Base-by-base conservation (phyloP, 1,140 invertebrate genomes). In the Vollenhovia emeryi region DNA sequence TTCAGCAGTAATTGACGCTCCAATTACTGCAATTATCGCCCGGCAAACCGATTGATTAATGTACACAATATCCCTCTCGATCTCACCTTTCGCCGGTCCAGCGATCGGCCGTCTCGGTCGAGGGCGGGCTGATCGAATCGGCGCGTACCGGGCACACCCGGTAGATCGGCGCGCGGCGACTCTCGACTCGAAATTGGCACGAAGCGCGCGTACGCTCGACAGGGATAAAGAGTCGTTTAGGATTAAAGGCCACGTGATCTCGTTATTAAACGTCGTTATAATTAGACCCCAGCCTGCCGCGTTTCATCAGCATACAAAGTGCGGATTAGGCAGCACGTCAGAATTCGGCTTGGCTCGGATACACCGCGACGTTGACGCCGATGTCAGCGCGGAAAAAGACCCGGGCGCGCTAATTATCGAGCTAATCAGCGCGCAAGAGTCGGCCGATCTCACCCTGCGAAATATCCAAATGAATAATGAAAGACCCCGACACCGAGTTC, bases 41-140 rank as follows among this genome's bases (percentile, higher is more conserved):
- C 15, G n/a, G 21, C 75, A 64, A 80, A 85, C 62, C 68, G 78
- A 88, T 88, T 78, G 78, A 89, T 86, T 82, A 88, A 79, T 75
- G 62, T 76, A 71, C 62, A 60, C 59, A 57, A 74, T 50, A 86
- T 59, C 43, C 21, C 33, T 50, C 18, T 64, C 86, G 52, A 82
- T 86, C 71, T 60, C 62, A 21, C 57, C 86, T 89, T 87, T 86
- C 86, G 40, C 43, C 13, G n/a, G n/a, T n/a, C n/a, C n/a, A n/a
- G n/a, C n/a, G n/a, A n/a, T n/a, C n/a, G n/a, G n/a, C n/a, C n/a
- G n/a, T n/a, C n/a, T n/a, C n/a, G n/a, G n/a, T n/a, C n/a, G n/a
- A n/a, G n/a, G n/a, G n/a, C n/a, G n/a, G n/a, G n/a, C n/a, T n/a
- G n/a, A 40, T 21, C 30, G 74, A 33, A 40, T 75, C 64, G 30